Evolutionary conservation across 1,140 invertebrate genomes (phyloP).

Genomic region (Ceratina australensis): DNA sequence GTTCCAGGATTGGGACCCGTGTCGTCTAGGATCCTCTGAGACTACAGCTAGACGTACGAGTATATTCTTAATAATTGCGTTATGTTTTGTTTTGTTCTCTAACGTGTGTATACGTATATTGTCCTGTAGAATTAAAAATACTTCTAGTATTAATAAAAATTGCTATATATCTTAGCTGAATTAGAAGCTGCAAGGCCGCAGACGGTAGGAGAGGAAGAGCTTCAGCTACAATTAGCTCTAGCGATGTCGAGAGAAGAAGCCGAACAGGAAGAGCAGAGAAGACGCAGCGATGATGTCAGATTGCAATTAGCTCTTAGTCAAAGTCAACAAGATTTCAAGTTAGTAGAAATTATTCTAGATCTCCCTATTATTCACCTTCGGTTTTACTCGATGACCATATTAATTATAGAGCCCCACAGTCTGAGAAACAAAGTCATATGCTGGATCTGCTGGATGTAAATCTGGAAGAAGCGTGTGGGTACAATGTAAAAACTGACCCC

Average conservation of each 20-base stretch:
- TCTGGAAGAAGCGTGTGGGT: slow-evolving; percentile 81
- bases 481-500: slow-evolving; percentile 82
- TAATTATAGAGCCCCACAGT: slow-evolving; percentile 71
- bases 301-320: slow-evolving; percentile 96
- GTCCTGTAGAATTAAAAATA: not conserved
- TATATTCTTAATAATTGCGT: slow-evolving; percentile 47
- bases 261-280: slow-evolving; percentile 96
- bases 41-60: slow-evolving; percentile 72
- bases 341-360: slow-evolving; percentile 57
- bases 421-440: slow-evolving; percentile 85
- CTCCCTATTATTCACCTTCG: not conserved
- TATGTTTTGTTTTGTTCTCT: slow-evolving; percentile 13
- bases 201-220: slow-evolving; percentile 97
- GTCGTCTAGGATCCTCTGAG: slow-evolving; percentile 67
- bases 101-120: slow-evolving; percentile 8
- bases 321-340: slow-evolving; percentile 94
- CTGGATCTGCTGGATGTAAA: slow-evolving; percentile 91
- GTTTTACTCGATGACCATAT: slow-evolving; percentile 10
- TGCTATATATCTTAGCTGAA: slow-evolving; percentile 82
- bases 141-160: not conserved
- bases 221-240: slow-evolving; percentile 97
- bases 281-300: slow-evolving; percentile 95
- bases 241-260: slow-evolving; percentile 99
- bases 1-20: slow-evolving; percentile 78
- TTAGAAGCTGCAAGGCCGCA: slow-evolving; percentile 96